Evolutionary conservation across 64 coral and sea anemone genomes (phyloP).

Genomic region (Porites australiensis): DNA sequence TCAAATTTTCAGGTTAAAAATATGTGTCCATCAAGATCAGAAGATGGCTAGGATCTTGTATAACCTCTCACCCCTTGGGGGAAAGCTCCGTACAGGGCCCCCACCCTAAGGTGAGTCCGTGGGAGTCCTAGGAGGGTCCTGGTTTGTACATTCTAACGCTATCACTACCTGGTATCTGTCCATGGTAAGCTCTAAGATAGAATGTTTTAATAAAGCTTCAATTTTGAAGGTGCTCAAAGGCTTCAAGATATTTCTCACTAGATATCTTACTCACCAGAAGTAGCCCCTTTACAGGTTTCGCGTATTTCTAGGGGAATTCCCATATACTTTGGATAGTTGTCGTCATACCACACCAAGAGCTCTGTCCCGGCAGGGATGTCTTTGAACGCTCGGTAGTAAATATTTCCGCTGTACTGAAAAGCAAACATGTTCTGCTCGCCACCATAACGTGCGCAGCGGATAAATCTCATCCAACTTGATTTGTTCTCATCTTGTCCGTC

Average conservation of each 20-base stretch:
- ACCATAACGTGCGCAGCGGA: constrained; percentile 30
- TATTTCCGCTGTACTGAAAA: constrained; percentile 64
- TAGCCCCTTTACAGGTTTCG: background rate
- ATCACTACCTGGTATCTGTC: too few relatives aligned
- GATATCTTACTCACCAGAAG: background rate
- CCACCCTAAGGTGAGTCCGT: too few relatives aligned
- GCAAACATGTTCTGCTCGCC: constrained; percentile 70
- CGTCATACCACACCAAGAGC: constrained; percentile 76
- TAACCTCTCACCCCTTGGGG: too few relatives aligned
- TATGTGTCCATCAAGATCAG: too few relatives aligned
- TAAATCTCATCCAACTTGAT: constrained; percentile 73
- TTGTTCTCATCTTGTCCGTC: constrained; percentile 69
- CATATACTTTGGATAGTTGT: constrained; percentile 67
- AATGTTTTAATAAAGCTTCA: background rate
- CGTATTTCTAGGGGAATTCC: constrained; percentile 70
- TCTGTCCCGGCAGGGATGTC: constrained; percentile 48
- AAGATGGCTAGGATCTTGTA: too few relatives aligned
- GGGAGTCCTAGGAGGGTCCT: too few relatives aligned
- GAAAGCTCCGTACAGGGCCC: too few relatives aligned
- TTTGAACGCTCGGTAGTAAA: constrained; percentile 61
- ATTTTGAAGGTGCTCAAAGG: too few relatives aligned
- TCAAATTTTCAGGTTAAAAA: too few relatives aligned
- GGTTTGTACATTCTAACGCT: too few relatives aligned
- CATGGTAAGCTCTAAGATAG: too few relatives aligned
- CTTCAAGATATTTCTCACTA: background rate